Conservation (phyloP, 2,113 vertebrate species). For the Nyctereutes procyonoides region DNA sequence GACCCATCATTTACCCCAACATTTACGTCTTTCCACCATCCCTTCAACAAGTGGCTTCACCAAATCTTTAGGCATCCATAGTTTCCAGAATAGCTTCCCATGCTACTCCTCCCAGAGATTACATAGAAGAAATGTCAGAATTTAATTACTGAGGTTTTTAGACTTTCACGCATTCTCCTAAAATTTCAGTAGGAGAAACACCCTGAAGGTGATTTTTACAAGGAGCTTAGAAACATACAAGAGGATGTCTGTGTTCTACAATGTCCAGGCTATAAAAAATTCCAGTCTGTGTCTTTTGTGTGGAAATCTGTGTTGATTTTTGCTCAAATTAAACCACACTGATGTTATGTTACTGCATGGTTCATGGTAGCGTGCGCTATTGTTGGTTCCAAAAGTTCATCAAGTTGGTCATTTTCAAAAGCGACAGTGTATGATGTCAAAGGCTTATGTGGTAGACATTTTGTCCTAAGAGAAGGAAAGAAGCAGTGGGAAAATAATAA, state of each 20-base stretch:
- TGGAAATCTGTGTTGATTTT: conserved; percentile 49
- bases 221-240: not conserved
- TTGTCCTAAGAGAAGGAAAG: not conserved
- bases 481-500: not conserved
- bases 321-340: conserved; percentile 27
- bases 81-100: not conserved
- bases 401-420: conserved; percentile 48
- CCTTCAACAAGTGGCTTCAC: not conserved
- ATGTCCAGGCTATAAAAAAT: not conserved
- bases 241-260: not conserved
- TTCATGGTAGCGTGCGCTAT: conserved; percentile 10
- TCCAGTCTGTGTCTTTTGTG: not conserved
- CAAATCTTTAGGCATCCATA: not conserved
- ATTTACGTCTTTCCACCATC: not conserved
- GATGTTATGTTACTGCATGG: not conserved
- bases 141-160: not conserved
- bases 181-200: conserved; percentile 32
- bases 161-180: not conserved
- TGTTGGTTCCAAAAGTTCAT: conserved; percentile 10
- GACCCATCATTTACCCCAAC: not conserved
- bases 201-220: conserved; percentile 38
- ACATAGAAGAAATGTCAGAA: not conserved
- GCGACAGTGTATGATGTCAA: not conserved
- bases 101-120: not conserved
- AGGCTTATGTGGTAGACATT: not conserved